Conservation (phyloP, 2,888 invertebrate genomes). For the Hyposoter didymator region DNA sequence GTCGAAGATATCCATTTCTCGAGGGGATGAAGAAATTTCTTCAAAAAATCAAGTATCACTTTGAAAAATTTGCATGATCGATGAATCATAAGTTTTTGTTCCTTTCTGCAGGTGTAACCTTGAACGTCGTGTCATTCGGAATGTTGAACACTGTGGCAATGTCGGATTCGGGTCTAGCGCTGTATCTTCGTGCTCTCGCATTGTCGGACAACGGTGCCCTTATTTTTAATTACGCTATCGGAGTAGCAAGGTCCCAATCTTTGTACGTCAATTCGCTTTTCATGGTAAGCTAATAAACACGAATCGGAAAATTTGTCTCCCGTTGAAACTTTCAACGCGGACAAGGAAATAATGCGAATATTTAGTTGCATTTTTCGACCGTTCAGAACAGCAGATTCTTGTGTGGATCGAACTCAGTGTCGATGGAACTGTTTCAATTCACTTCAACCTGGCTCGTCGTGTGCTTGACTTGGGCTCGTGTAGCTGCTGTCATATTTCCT, state of each 20-base stretch:
- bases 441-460: slow-evolving; percentile 83
- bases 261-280: slow-evolving; percentile 77
- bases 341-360: neutral
- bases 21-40: neutral
- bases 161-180: slow-evolving; percentile 79
- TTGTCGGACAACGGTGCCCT: slow-evolving; percentile 82
- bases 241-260: slow-evolving; percentile 78
- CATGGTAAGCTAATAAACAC: slow-evolving; percentile 75
- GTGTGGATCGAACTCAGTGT: slow-evolving; percentile 75
- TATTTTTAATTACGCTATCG: slow-evolving; percentile 80
- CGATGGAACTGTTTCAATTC: slow-evolving; percentile 80
- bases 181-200: slow-evolving; percentile 81
- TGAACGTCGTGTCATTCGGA: slow-evolving; percentile 80
- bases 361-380: neutral
- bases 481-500: slow-evolving; percentile 77
- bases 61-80: neutral
- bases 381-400: slow-evolving; percentile 76
- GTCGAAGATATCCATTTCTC: neutral
- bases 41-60: neutral
- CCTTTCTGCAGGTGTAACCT: slow-evolving; percentile 75
- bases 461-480: slow-evolving; percentile 81
- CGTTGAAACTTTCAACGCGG: neutral
- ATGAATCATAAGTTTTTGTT: slow-evolving; percentile 25
- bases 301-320: neutral
- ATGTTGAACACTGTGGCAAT: slow-evolving; percentile 78